Conservation (phyloP, 2,888 invertebrate species). For the Rhagonycha fulva region DNA sequence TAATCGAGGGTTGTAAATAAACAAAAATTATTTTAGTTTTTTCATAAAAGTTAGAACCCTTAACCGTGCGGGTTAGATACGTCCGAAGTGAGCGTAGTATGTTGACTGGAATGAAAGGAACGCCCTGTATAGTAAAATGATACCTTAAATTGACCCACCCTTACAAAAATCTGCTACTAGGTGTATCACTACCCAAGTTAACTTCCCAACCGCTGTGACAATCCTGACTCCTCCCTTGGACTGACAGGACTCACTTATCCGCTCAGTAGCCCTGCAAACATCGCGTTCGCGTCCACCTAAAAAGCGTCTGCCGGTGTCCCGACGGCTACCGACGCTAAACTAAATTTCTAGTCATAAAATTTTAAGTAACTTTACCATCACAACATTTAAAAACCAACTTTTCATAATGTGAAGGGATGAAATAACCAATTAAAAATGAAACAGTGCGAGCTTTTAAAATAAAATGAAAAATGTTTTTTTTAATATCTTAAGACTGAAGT, state of each 20-base stretch:
- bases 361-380: slow-evolving; percentile 6
- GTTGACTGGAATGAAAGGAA: background rate
- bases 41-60: background rate
- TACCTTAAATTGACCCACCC: slow-evolving; percentile 37
- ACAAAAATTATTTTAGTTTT: background rate
- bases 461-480: background rate
- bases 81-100: background rate
- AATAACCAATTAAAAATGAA: background rate
- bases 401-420: background rate
- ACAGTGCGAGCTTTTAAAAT: background rate
- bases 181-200: slow-evolving; percentile 51
- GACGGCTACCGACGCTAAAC: slow-evolving; percentile 46
- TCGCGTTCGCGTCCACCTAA: slow-evolving; percentile 46
- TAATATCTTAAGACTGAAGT: slow-evolving; percentile 3
- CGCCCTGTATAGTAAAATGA: slow-evolving; percentile 2
- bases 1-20: background rate
- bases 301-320: slow-evolving; percentile 45
- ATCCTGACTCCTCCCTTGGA: slow-evolving; percentile 51
- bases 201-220: slow-evolving; percentile 56
- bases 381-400: background rate
- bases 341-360: slow-evolving; percentile 40
- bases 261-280: slow-evolving; percentile 53
- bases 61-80: background rate
- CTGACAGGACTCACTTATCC: slow-evolving; percentile 51
- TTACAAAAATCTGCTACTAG: slow-evolving; percentile 38